Evolutionary conservation across 2,113 vertebrate species (phyloP).

Genomic region (Anhinga rufa): DNA sequence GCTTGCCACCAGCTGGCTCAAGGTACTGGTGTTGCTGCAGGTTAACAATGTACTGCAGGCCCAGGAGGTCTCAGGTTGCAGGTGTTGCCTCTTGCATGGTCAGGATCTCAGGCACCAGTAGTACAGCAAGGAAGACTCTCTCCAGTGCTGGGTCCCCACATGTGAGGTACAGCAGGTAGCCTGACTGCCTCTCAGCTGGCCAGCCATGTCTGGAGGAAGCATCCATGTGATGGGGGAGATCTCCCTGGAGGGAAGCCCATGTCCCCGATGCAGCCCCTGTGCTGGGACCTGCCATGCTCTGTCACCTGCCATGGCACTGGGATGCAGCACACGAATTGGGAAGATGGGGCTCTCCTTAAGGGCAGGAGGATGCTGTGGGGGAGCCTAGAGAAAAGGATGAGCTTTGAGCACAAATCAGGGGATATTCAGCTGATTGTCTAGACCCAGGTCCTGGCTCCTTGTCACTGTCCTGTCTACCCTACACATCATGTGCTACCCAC

Average conservation of each 20-base stretch:
- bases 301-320: neutral
- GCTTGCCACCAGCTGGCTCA: neutral
- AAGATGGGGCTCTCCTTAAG: neutral
- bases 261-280: neutral
- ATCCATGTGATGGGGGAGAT: rapidly evolving
- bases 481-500: neutral
- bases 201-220: neutral
- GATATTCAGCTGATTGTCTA: neutral
- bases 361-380: rapidly evolving
- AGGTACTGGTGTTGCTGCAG: neutral
- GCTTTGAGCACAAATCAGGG: neutral
- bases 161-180: neutral
- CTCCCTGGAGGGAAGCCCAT: neutral
- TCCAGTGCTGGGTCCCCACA: neutral
- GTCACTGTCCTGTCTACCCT: neutral
- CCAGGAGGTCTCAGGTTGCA: neutral
- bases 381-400: neutral
- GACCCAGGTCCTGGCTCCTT: neutral
- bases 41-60: rapidly evolving
- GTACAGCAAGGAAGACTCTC: neutral
- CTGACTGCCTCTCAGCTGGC: neutral
- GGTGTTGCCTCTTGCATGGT: neutral
- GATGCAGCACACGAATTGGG: rapidly evolving
- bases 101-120: neutral
- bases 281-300: neutral